Base-by-base conservation (phyloP, 2,888 invertebrate species). In the Cybosia mesomella region DNA sequence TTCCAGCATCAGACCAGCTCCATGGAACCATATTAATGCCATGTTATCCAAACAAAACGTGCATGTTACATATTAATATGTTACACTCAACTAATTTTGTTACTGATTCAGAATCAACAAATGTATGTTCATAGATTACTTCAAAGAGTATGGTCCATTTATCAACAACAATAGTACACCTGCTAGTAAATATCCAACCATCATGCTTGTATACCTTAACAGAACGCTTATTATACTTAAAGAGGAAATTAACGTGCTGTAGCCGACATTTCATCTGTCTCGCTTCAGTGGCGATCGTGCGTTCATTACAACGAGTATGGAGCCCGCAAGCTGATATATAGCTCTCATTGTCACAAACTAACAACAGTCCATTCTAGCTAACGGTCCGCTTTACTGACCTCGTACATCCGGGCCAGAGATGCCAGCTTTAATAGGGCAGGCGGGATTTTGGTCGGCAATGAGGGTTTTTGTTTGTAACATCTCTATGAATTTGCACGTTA, bases 311-410 rank as follows among this genome's bases (percentile, higher is more conserved):
- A 74, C 76, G 77, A 82, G 82, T 82, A 81, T 80, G 78, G 76
- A 71, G 64, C 76, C 86, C 86, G 67, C 84, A 77, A 77, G 80
- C 86, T 92, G 90, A 93, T 90, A 87, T 90, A 93, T 90, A 58
- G 85, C 83, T 79, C 86, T 91, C 92, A 92, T 92, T 92, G 92
- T 92, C 88, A 87, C 85, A 83, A 86, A 88, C 91, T 92, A 91
- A 92, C 92, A 91, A 87, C 89, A 85, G 88, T 86, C 87, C 89
- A 89, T 91, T 92, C 85, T 87, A 83, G 87, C 83, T 90, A 92
- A 92, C 91, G 89, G 87, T 85, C 81, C 84, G 84, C 85, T 84
- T 83, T 85, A 88, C 86, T 88, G 91, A 89, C 87, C 89, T 81
- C 83, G 83, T 85, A 86, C 85, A 83, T 87, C 86, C 74, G 70